phyloP scores from a whole-genome alignment of 2,113 vertebrate genomes.

The Psittacara wagleri region DNA sequence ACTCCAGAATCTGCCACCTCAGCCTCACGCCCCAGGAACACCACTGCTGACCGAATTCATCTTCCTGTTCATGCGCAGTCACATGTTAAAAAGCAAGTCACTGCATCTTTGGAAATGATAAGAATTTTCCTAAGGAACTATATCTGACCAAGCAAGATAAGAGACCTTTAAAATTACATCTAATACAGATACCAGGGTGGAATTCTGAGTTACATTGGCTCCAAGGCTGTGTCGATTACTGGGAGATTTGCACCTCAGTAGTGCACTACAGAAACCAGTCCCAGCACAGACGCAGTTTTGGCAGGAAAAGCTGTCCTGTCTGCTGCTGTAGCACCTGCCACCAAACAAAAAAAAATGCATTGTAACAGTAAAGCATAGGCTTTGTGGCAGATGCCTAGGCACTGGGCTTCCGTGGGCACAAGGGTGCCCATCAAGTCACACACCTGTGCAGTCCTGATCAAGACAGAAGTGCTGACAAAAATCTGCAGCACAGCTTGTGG shows the following conservation, averaged over 20 bases:
- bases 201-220: not conserved
- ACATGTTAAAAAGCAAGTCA: not conserved
- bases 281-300: not conserved
- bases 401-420: not conserved
- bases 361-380: accelerated
- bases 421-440: not conserved
- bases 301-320: not conserved
- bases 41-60: not conserved
- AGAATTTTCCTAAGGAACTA: not conserved
- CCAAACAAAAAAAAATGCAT: not conserved
- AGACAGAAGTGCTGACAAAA: accelerated
- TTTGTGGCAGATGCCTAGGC: not conserved
- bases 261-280: not conserved
- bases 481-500: not conserved
- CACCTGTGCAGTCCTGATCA: not conserved
- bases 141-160: not conserved
- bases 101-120: not conserved
- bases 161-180: not conserved
- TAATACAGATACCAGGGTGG: not conserved
- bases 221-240: accelerated
- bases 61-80: not conserved
- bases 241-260: not conserved
- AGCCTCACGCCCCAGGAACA: not conserved
- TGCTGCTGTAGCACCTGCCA: not conserved
- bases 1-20: accelerated